Percentiles rank a stretch among this genome's conserved stretches.
phyloP scores from a whole-genome alignment of 2,113 vertebrate genomes.

The Trichomycterus rosablanca region DNA sequence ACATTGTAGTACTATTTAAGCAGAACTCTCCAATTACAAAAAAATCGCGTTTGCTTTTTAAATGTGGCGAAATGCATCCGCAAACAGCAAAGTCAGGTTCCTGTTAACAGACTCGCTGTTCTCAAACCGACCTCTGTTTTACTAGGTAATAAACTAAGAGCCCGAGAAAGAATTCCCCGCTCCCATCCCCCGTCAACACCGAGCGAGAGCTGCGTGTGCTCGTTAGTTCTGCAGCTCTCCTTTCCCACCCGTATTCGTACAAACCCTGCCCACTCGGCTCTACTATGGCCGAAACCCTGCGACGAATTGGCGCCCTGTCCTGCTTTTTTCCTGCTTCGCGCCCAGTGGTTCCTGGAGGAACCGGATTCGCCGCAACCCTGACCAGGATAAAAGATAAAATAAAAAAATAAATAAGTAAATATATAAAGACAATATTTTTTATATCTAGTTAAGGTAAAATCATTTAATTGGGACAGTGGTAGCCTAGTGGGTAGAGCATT shows the following conservation, averaged over 20 bases:
- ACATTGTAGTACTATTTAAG: conserved; percentile 69
- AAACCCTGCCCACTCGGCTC: neutral
- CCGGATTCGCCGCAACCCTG: too few species aligned
- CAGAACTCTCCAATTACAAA: conserved; percentile 53
- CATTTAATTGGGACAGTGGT: too few species aligned
- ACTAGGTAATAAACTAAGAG: conserved; percentile 60
- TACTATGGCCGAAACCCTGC: too few species aligned
- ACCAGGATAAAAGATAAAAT: too few species aligned
- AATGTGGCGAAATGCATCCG: conserved; percentile 59
- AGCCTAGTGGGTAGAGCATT: too few species aligned
- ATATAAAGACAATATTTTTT: too few species aligned
- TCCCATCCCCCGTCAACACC: conserved; percentile 57
- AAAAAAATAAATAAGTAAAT: too few species aligned
- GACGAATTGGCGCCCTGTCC: too few species aligned
- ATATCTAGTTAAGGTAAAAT: too few species aligned
- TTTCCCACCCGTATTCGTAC: conserved; percentile 8
- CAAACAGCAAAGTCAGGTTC: conserved; percentile 30
- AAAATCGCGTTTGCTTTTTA: conserved; percentile 53
- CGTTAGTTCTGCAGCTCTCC: neutral
- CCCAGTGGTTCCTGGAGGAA: too few species aligned
- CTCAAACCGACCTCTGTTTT: conserved; percentile 51
- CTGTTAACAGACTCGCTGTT: conserved; percentile 31
- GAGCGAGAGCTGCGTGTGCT: conserved; percentile 11
- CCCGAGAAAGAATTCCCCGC: conserved; percentile 62
- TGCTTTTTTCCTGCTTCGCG: too few species aligned